Evolutionary conservation across 2,888 invertebrate genomes (phyloP).

Genomic region (Orthosia gracilis): DNA sequence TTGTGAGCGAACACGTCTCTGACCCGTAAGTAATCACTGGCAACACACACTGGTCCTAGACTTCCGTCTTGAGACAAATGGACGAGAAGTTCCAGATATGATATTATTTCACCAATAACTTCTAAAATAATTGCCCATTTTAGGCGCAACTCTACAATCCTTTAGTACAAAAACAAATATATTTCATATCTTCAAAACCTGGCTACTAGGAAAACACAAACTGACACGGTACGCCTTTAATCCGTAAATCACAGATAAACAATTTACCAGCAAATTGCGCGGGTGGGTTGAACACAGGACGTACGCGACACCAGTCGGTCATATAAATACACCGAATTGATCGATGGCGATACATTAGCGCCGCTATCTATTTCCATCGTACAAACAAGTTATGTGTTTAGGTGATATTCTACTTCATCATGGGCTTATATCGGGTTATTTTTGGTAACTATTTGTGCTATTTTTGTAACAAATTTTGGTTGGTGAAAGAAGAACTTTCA

Average conservation of each 20-base stretch:
- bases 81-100: too few relatives aligned
- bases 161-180: neutral
- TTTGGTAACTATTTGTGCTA: neutral
- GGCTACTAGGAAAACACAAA: conserved; percentile 13
- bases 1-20: too few relatives aligned
- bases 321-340: conserved; percentile 63
- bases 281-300: conserved; percentile 49
- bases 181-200: neutral
- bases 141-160: neutral
- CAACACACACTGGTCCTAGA: too few relatives aligned
- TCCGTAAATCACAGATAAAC: conserved; percentile 50
- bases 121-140: too few relatives aligned
- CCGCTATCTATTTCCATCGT: conserved; percentile 48
- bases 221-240: conserved; percentile 27
- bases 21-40: too few relatives aligned
- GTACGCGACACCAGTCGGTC: conserved; percentile 44
- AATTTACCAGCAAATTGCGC: conserved; percentile 50
- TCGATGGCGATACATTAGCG: conserved; percentile 68
- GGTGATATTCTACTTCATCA: conserved; percentile 32
- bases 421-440: conserved; percentile 9
- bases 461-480: conserved; percentile 2
- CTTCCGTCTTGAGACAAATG: too few relatives aligned
- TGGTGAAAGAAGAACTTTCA: neutral
- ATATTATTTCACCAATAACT: too few relatives aligned
- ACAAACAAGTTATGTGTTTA: conserved; percentile 53